phyloP scores from a whole-genome alignment of 2,888 invertebrate genomes.

The Dorcus parallelipipedus region DNA sequence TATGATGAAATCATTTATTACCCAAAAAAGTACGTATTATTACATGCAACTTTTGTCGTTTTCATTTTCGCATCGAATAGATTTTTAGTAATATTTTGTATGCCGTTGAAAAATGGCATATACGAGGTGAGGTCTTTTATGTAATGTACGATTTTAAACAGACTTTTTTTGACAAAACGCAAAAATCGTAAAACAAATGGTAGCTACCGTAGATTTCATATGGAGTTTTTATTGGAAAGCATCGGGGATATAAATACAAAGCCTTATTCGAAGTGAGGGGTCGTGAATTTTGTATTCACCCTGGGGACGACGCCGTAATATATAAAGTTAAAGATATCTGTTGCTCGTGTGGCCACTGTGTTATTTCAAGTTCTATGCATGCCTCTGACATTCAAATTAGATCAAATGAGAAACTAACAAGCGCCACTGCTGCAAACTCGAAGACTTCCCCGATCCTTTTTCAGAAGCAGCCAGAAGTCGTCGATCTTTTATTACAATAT shows the following conservation, averaged over 20 bases:
- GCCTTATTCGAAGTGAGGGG: slow-evolving; percentile 25
- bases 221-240: slow-evolving; percentile 22
- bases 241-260: slow-evolving; percentile 25
- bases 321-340: slow-evolving; percentile 26
- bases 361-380: slow-evolving; percentile 17
- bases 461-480: too few relatives aligned
- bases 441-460: too few relatives aligned
- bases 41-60: too few relatives aligned
- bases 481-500: too few relatives aligned
- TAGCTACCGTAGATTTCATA: slow-evolving; percentile 22
- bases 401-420: neutral
- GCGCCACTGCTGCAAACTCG: too few relatives aligned
- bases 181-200: slow-evolving; percentile 7
- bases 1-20: too few relatives aligned
- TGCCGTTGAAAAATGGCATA: neutral
- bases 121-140: neutral
- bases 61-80: neutral
- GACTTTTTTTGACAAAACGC: neutral
- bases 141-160: neutral
- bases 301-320: slow-evolving; percentile 21
- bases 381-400: slow-evolving; percentile 11
- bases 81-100: neutral
- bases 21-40: too few relatives aligned
- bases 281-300: slow-evolving; percentile 23
- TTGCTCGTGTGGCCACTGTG: slow-evolving; percentile 16